phyloP scores from a whole-genome alignment of 2,797 vertebrate species.

The Phoebastria nigripes region DNA sequence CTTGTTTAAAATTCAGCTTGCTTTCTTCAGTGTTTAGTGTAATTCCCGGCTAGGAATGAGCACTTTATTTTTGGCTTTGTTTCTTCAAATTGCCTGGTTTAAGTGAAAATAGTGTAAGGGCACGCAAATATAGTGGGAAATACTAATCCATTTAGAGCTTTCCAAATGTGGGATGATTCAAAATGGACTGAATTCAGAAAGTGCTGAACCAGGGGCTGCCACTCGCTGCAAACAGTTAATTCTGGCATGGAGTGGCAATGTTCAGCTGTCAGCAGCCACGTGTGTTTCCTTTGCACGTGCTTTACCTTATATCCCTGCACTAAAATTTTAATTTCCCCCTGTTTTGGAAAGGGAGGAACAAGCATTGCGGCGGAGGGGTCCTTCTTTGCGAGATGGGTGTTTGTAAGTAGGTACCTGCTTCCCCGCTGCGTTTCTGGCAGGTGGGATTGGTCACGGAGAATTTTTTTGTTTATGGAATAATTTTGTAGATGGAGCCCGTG shows the following conservation, averaged over 20 bases:
- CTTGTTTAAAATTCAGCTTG: background rate
- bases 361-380: background rate
- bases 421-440: background rate
- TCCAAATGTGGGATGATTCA: background rate
- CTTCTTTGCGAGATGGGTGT: background rate
- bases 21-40: background rate
- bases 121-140: background rate
- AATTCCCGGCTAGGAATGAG: background rate
- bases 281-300: background rate
- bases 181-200: background rate
- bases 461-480: background rate
- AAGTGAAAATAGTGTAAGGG: background rate
- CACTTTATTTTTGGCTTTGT: background rate
- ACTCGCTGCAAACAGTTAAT: background rate
- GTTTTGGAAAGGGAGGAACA: background rate
- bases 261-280: background rate
- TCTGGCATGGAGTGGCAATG: background rate
- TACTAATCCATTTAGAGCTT: background rate
- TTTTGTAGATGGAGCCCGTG: fast-evolving
- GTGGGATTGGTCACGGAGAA: background rate
- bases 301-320: background rate
- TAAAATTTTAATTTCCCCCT: background rate
- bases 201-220: background rate
- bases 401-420: background rate
- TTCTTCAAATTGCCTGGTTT: background rate